These are phyloP conservation scores for Orcinus orca DNA, from an alignment of 2,113 vertebrate genomes.

Conservation along the genomic window DNA sequence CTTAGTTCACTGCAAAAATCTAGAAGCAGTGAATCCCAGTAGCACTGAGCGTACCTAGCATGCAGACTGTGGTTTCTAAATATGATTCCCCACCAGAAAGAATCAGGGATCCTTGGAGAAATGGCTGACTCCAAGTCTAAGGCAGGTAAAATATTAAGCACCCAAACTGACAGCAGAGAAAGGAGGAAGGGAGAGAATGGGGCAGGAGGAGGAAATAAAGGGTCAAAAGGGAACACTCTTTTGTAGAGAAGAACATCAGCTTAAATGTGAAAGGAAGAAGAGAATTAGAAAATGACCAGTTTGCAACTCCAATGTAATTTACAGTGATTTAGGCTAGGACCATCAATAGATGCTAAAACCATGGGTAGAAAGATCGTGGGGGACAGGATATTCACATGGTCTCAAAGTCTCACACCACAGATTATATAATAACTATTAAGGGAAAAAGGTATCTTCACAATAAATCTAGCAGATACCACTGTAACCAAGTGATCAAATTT, in stretches of 20 bases:
- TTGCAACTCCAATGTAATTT: neutral
- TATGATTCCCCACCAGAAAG: neutral
- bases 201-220: neutral
- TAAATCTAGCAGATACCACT: neutral
- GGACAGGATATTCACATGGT: neutral
- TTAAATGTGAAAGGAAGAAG: neutral
- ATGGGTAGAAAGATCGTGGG: neutral
- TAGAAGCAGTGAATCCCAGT: neutral
- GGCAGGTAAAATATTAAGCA: neutral
- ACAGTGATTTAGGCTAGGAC: neutral
- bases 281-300: neutral
- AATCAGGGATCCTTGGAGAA: neutral
- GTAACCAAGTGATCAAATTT: neutral
- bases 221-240: neutral
- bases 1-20: neutral
- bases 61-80: neutral
- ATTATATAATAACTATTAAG: neutral
- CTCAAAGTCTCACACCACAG: neutral
- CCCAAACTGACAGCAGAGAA: neutral
- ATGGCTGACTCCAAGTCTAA: neutral
- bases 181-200: neutral
- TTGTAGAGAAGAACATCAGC: neutral
- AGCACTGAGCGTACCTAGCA: neutral
- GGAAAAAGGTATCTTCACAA: neutral
- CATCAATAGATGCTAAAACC: neutral